phyloP scores from a whole-genome alignment of 2,888 invertebrate genomes.

The Leptinotarsa peninsularis region DNA sequence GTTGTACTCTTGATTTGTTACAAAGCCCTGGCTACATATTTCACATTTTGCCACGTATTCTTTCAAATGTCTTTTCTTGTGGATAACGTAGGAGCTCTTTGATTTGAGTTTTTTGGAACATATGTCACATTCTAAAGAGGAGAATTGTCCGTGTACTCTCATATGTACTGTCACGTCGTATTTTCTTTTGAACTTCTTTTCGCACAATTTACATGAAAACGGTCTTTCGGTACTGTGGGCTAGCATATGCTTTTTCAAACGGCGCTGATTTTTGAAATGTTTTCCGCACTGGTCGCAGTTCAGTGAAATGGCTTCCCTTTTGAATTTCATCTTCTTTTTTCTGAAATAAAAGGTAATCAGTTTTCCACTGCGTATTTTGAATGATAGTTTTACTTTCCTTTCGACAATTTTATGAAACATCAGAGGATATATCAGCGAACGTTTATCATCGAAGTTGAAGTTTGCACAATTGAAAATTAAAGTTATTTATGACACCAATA shows the following conservation, averaged over 20 bases:
- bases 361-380: background rate
- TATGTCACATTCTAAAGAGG: constrained; percentile 64
- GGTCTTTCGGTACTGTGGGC: constrained; percentile 58
- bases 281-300: constrained; percentile 60
- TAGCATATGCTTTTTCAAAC: constrained; percentile 62
- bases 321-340: constrained; percentile 8
- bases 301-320: background rate
- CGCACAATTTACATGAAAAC: constrained; percentile 60
- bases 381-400: background rate
- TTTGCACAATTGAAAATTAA: background rate
- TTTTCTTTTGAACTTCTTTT: constrained; percentile 60
- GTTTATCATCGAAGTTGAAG: background rate
- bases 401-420: background rate
- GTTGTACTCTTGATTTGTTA: constrained; percentile 56
- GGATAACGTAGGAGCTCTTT: constrained; percentile 64
- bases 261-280: constrained; percentile 61
- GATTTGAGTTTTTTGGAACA: constrained; percentile 69
- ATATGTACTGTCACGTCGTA: constrained; percentile 44
- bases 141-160: constrained; percentile 32
- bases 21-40: constrained; percentile 54
- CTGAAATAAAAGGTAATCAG: constrained; percentile 21
- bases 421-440: no score
- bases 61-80: constrained; percentile 69
- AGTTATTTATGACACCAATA: no score
- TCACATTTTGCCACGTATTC: constrained; percentile 69